Conservation (phyloP, 2,797 vertebrate species). For the Petrocephalus sullivani region DNA sequence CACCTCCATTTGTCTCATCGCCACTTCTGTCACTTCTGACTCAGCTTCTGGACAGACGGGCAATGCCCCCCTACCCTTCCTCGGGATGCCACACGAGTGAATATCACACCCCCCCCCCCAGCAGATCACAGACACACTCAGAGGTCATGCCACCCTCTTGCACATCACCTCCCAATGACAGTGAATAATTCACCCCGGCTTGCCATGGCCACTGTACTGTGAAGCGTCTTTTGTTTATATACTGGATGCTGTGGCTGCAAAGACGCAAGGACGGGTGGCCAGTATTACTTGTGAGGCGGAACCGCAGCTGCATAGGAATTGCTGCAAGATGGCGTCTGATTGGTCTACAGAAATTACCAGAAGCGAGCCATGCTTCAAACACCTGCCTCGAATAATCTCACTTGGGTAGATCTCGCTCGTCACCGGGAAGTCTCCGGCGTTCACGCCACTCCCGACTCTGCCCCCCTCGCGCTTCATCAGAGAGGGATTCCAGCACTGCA, state of each 20-base stretch:
- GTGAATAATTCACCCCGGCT: not conserved
- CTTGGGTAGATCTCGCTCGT: not conserved
- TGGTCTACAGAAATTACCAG: not conserved
- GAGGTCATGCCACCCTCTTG: not conserved
- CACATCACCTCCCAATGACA: not conserved
- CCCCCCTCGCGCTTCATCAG: not conserved
- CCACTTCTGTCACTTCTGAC: not conserved
- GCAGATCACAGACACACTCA: not conserved
- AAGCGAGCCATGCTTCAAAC: not conserved
- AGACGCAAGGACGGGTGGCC: not conserved
- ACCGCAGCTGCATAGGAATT: not conserved
- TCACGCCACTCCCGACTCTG: not conserved
- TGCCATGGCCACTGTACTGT: not conserved
- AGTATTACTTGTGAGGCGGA: not conserved
- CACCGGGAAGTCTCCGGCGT: not conserved
- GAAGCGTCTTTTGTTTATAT: not conserved
- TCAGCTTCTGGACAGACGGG: not conserved
- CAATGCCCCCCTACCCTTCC: not conserved
- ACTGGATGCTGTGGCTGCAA: not conserved
- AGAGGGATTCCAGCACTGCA: not conserved
- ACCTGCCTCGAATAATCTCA: not conserved
- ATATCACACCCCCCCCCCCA: not conserved
- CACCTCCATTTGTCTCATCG: not conserved
- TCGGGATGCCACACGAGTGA: not conserved
- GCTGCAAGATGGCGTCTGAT: not conserved